Evolutionary conservation across 1,140 invertebrate genomes (phyloP).

Genomic region (Drosophila serrata): DNA sequence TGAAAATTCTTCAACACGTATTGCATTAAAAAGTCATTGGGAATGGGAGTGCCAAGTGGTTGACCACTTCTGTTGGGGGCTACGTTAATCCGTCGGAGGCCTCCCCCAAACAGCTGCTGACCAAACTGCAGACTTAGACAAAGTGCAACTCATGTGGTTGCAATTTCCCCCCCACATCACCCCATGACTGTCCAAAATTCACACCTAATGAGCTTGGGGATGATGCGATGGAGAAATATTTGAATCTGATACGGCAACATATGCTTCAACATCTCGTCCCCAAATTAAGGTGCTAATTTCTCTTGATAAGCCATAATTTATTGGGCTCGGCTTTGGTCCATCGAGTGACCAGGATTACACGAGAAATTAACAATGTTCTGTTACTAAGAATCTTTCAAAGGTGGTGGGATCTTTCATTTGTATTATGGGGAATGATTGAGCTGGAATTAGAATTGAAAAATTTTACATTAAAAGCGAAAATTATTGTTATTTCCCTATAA

Average conservation of each 20-base stretch:
- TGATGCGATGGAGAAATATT: conserved; percentile 21
- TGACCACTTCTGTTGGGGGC: conserved; percentile 61
- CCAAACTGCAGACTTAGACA: conserved; percentile 48
- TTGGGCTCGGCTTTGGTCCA: conserved; percentile 11
- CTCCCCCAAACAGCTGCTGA: conserved; percentile 25
- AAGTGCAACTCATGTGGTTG: conserved; percentile 76
- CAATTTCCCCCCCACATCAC: conserved; percentile 1
- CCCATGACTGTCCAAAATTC: conserved; percentile 61
- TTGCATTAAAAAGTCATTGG: conserved; percentile 59
- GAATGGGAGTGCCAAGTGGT: conserved; percentile 44
- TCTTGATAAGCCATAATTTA: conserved; percentile 62
- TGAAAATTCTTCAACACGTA: conserved; percentile 42
- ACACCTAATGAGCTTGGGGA: conserved; percentile 20
- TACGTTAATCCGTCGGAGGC: not conserved
- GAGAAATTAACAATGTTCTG: conserved; percentile 8
- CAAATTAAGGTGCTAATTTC: conserved; percentile 41
- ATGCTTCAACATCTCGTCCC: conserved; percentile 26
- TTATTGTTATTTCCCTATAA: not conserved
- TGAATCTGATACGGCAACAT: conserved; percentile 32
- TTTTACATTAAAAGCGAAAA: not conserved
- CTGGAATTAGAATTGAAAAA: not conserved
- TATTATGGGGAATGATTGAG: conserved; percentile 6
- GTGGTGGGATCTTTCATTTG: not conserved
- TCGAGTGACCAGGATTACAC: not conserved
- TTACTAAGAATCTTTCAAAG: not conserved